Conservation (phyloP, 2,888 invertebrate species). For the Sepioteuthis lessoniana region DNA sequence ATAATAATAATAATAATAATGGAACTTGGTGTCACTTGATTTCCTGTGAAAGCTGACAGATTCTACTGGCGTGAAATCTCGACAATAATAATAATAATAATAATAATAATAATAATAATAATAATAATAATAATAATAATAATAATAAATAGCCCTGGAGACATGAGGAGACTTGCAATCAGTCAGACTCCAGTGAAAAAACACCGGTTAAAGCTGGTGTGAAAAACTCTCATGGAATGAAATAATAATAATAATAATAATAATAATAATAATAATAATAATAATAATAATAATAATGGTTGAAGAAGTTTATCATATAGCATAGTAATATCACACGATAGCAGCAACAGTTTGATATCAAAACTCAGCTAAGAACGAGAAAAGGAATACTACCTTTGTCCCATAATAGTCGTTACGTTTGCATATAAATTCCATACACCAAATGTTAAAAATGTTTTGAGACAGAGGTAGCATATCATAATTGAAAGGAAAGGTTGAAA, state of each 20-base stretch:
- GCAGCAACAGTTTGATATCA: background rate
- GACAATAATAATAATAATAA: background rate
- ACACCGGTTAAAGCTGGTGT: too few relatives aligned
- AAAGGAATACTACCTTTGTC: background rate
- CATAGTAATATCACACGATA: background rate
- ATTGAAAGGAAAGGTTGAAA: too few relatives aligned
- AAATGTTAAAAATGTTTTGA: too few relatives aligned
- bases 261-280: constrained; percentile 23
- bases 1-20: background rate
- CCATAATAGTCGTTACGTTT: too few relatives aligned
- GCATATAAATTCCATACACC: too few relatives aligned
- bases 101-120: too few relatives aligned
- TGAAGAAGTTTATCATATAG: background rate
- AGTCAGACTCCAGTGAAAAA: too few relatives aligned
- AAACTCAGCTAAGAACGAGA: background rate
- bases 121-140: background rate
- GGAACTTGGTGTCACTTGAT: background rate
- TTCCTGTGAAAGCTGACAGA: too few relatives aligned
- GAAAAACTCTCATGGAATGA: too few relatives aligned
- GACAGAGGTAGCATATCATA: too few relatives aligned
- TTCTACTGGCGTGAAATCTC: background rate
- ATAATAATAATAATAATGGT: background rate
- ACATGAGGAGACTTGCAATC: too few relatives aligned
- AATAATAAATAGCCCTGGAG: too few relatives aligned
- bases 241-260: constrained; percentile 19